Evolutionary conservation across 2,113 vertebrate genomes (phyloP).

Genomic region (Heteronetta atricapilla): DNA sequence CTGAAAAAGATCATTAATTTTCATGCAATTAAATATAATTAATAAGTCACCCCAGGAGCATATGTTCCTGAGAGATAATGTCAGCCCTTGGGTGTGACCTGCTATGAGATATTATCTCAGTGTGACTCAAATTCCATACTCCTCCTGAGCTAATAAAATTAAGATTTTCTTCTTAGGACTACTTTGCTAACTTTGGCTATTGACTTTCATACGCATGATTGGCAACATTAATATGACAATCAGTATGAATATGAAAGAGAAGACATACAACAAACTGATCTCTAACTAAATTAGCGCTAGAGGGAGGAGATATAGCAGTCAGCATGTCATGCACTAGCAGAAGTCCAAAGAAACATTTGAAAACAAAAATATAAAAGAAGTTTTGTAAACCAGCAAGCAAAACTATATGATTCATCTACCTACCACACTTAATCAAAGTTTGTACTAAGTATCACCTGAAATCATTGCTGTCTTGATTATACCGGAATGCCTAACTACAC

Average conservation of each 20-base stretch:
- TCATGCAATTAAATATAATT: conserved; percentile 78
- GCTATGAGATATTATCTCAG: conserved; percentile 42
- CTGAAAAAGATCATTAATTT: conserved; percentile 76
- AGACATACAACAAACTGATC: not conserved
- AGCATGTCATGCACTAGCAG: not conserved
- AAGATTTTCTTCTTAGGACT: conserved; percentile 11
- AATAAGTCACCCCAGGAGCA: conserved; percentile 65
- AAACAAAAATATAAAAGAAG: conserved; percentile 19
- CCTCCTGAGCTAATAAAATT: conserved; percentile 8
- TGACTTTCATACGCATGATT: conserved; percentile 10
- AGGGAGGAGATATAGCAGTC: not conserved
- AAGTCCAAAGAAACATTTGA: conserved; percentile 33
- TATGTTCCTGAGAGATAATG: conserved; percentile 72
- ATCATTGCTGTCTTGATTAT: not conserved
- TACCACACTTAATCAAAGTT: not conserved
- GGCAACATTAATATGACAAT: not conserved
- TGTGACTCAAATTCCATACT: not conserved
- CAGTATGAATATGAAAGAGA: not conserved
- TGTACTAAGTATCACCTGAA: conserved; percentile 16
- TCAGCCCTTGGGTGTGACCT: conserved; percentile 67
- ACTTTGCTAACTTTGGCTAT: conserved; percentile 51
- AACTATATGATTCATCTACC: not conserved
- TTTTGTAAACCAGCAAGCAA: conserved; percentile 61
- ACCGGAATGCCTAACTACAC: conserved; percentile 35
- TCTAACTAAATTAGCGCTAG: not conserved